Evolutionary conservation across 2,113 vertebrate genomes (phyloP).

Genomic region (human): GRCh38 chrY:5002501-5003000

Average conservation of each 20-base stretch:
- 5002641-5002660: not conserved
- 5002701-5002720: not conserved
- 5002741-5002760: not conserved
- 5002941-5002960: slow-evolving; percentile 56
- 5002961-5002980: fast-evolving
- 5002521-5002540: not conserved
- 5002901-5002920: not conserved
- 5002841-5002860: not conserved
- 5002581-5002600: not conserved
- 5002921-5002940: slow-evolving; percentile 40
- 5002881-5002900: not conserved
- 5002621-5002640: not conserved
- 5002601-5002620: not conserved
- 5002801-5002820: not conserved
- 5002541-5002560: not conserved
- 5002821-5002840: not conserved
- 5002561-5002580: not conserved
- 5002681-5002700: slow-evolving; percentile 34
- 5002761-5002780: slow-evolving; percentile 43
- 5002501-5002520: not conserved
- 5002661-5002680: slow-evolving; percentile 31
- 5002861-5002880: not conserved
- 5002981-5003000: fast-evolving
- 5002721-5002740: not conserved
- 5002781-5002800: slow-evolving; percentile 53